A percentile compares a stretch with the other conserved stretches of the same genome.
Conservation (phyloP, 2,113 vertebrate species). For the Corynorhinus townsendii region DNA sequence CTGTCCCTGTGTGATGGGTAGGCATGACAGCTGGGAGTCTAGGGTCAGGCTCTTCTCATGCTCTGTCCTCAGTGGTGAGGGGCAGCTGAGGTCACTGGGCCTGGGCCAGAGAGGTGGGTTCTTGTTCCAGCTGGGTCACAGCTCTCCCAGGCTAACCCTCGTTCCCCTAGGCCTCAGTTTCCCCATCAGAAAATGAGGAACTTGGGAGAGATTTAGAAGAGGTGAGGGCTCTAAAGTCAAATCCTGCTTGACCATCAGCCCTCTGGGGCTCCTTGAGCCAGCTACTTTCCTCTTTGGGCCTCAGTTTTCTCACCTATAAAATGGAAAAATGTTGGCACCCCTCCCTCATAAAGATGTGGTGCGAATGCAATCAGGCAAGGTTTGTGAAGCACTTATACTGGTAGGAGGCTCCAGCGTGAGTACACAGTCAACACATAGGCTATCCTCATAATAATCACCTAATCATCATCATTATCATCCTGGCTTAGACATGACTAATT, state of each 20-base stretch:
- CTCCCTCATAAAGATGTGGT: neutral
- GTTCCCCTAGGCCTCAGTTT: neutral
- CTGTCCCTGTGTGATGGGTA: neutral
- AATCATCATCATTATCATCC: accelerated
- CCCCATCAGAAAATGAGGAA: neutral
- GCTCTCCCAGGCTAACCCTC: neutral
- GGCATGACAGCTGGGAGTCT: neutral
- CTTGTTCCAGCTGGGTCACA: neutral
- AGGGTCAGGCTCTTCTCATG: neutral
- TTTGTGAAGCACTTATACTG: neutral
- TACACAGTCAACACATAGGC: neutral
- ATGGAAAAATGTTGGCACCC: neutral
- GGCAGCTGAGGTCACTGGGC: neutral
- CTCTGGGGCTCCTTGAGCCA: neutral
- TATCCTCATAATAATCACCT: no score
- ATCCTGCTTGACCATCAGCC: neutral
- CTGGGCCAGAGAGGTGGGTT: neutral
- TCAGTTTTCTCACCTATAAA: neutral
- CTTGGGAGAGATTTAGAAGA: neutral
- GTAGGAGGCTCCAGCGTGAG: neutral
- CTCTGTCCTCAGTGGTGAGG: neutral
- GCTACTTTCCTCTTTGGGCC: neutral
- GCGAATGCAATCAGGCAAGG: neutral
- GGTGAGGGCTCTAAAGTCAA: neutral
- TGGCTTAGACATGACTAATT: no score